Evolutionary conservation across 1,140 invertebrate species (phyloP).

Genomic region (Macrobrachium rosenbergii): DNA sequence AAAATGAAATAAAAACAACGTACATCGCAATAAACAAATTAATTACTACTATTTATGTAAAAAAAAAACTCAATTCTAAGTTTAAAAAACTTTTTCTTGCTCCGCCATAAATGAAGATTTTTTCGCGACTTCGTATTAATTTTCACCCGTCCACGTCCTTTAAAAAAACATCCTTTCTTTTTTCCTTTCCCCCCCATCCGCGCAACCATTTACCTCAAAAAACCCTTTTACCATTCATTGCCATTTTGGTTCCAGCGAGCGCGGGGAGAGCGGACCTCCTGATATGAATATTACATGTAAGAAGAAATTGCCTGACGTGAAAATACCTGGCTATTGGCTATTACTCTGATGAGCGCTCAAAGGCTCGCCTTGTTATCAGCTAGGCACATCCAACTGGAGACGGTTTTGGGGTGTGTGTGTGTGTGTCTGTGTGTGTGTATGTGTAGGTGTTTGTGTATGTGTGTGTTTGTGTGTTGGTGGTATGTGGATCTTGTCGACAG

Average conservation of each 20-base stretch:
- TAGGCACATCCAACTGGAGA: slow-evolving; percentile 19
- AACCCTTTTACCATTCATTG: not conserved
- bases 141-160: too few relatives aligned
- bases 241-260: not conserved
- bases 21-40: too few relatives aligned
- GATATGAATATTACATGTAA: slow-evolving; percentile 40
- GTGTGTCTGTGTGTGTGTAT: slow-evolving; percentile 5
- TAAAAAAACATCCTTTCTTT: too few relatives aligned
- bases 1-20: too few relatives aligned
- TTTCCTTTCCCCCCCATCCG: too few relatives aligned
- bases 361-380: slow-evolving; percentile 33
- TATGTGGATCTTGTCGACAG: not conserved
- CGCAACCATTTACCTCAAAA: too few relatives aligned
- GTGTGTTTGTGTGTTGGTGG: not conserved
- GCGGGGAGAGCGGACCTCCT: slow-evolving; percentile 15
- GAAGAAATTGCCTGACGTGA: slow-evolving; percentile 37
- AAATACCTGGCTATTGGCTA: slow-evolving; percentile 25
- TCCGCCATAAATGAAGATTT: too few relatives aligned
- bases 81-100: too few relatives aligned
- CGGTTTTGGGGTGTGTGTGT: not conserved
- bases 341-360: slow-evolving; percentile 35
- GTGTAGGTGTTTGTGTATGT: slow-evolving; percentile 24
- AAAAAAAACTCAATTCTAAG: too few relatives aligned
- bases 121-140: too few relatives aligned
- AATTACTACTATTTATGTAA: too few relatives aligned